Conservation (phyloP, 2,888 invertebrate species). For the Sisyra nigra region DNA sequence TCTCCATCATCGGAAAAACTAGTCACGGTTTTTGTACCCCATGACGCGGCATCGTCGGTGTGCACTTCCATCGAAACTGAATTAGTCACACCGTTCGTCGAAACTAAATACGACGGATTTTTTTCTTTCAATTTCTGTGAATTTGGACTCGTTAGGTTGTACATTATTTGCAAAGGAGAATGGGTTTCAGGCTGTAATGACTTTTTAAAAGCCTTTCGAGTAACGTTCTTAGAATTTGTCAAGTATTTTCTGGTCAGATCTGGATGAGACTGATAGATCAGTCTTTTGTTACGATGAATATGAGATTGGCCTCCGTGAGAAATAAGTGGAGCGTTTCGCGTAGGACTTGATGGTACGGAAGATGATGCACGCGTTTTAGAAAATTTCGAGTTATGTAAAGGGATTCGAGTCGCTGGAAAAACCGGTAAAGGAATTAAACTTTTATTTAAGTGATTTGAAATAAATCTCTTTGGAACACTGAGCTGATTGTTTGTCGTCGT, state of each 20-base stretch:
- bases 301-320: no score
- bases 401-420: constrained; percentile 25
- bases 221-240: constrained; percentile 8
- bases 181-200: constrained; percentile 23
- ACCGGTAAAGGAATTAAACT: constrained; percentile 33
- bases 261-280: constrained; percentile 22
- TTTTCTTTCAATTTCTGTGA: background rate
- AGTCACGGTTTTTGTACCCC: background rate
- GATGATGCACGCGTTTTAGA: constrained; percentile 11
- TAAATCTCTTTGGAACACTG: constrained; percentile 1
- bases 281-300: constrained; percentile 11
- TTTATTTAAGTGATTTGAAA: constrained; percentile 9
- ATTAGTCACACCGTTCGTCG: background rate
- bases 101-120: background rate
- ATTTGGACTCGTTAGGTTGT: constrained; percentile 30
- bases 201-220: constrained; percentile 9
- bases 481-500: constrained; percentile 15
- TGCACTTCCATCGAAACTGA: background rate
- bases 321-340: constrained; percentile 22
- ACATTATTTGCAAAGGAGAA: constrained; percentile 48
- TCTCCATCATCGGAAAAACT: constrained; percentile 21
- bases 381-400: constrained; percentile 14
- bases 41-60: background rate
- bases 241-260: constrained; percentile 16
- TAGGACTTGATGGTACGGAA: constrained; percentile 21